These are phyloP conservation scores for Ridgeia piscesae DNA, from an alignment of 1,140 invertebrate genomes.

Conservation along the genomic window DNA sequence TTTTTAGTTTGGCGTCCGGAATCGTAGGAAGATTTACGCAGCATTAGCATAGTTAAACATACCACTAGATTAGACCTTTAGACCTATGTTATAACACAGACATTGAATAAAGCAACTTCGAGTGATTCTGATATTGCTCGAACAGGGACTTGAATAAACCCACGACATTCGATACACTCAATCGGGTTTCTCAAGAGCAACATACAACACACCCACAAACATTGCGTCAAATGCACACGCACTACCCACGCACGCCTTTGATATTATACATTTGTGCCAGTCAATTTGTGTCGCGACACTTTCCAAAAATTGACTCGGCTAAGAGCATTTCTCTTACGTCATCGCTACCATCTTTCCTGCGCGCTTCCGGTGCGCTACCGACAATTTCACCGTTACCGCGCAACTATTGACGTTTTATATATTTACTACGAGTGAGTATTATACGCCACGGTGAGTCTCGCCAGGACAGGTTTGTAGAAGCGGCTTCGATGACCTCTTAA, in stretches of 20 bases:
- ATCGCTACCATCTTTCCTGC: not conserved
- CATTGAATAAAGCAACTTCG: not conserved
- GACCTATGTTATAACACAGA: not conserved
- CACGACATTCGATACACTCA: not conserved
- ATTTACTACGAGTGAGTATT: not conserved
- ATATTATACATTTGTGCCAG: not conserved
- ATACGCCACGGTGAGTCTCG: not conserved
- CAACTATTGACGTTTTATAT: not conserved
- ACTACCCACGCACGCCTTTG: not conserved
- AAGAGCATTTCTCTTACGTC: constrained; percentile 5
- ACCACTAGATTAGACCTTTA: too few species aligned
- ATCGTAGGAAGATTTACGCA: not conserved
- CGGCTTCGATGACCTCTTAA: not conserved
- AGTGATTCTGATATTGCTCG: not conserved
- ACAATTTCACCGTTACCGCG: not conserved
- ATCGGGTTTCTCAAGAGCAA: not conserved
- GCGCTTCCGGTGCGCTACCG: not conserved
- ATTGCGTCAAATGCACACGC: not conserved
- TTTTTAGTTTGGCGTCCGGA: not conserved
- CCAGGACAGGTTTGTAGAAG: not conserved
- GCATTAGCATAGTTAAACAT: not conserved
- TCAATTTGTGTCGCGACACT: not conserved
- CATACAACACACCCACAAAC: not conserved
- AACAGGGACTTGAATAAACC: not conserved
- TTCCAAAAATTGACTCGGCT: not conserved